Evolutionary conservation across 1,140 invertebrate genomes (phyloP), one percentile per base, ranked within the genome.

Genomic region (Drosophila micromelanica): DNA sequence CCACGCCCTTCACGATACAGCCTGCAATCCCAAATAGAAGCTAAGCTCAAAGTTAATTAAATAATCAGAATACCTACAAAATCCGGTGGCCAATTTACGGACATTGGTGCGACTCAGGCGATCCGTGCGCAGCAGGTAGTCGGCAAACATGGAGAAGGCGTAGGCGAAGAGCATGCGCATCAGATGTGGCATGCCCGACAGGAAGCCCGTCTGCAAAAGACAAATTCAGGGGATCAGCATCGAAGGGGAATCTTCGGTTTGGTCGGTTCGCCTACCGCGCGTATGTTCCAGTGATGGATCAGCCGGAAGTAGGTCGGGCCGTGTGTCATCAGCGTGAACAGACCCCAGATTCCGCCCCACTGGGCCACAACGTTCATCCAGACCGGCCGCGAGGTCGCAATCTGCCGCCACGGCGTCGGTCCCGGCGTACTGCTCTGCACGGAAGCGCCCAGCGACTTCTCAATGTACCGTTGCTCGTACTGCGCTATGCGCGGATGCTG

Each of bases 261-360:
- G 3, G 5, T 32, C 11, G 17, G 2, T 3, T 3, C 20, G 92
- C 93, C 92, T 92, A 98, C 97, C 82, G 94, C 93, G 90, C 95
- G 93, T 15, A 98, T 95, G 74, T 96, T 94, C 93, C 96, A 97
- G 63, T 97, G 95, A 57, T 98, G 95, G 35, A 98, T 95, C 75
- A 96, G 94, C 63, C 95, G 96, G 85, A 98, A 95, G 90, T 98
- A 98, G 0, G 95, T 96, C 0, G 98, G 98, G 0, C 97, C 93
- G 77, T 97, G 95, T 1, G 96, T 97, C 90, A 98, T 94, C 52
- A 98, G 92, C 0, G 96, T 98, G 67, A 97, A 96, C 37, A 97
- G 94, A 2, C 96, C 96, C 97, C 97, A 98, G 77, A 96, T 95
- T 46, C 95, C 94, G 9, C 96, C 96, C 93, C 96, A 96, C 87